Conservation (phyloP, 2,797 vertebrate species). For the Xyrichtys novacula region DNA sequence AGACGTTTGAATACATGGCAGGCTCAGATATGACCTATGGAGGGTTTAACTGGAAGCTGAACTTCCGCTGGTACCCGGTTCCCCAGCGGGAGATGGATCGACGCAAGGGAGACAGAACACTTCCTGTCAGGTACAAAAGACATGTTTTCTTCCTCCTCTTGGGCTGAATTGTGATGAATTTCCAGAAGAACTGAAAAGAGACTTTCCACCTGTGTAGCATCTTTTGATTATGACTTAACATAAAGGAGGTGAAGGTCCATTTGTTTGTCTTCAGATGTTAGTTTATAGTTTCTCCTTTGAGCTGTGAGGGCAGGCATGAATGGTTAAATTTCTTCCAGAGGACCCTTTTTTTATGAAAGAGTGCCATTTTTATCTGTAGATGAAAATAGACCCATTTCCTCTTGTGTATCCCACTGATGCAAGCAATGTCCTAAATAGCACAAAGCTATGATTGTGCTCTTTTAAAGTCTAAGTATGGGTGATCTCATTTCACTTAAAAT, state of each 20-base stretch:
- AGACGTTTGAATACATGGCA: conserved; percentile 99
- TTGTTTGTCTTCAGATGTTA: neutral
- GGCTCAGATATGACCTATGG: conserved; percentile 99
- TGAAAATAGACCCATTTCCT: conserved; percentile 55
- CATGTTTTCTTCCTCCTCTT: conserved; percentile 4
- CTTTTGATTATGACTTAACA: conserved; percentile 29
- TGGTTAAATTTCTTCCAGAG: conserved; percentile 21
- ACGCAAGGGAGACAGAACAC: conserved; percentile 95
- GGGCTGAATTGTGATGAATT: neutral
- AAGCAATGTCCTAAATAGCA: conserved; percentile 30
- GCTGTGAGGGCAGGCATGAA: conserved; percentile 7
- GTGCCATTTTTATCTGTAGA: conserved; percentile 51
- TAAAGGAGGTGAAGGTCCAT: neutral
- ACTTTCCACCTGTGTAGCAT: neutral
- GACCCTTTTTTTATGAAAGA: conserved; percentile 16
- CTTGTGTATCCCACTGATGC: conserved; percentile 30
- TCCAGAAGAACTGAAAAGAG: neutral
- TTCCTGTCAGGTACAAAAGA: conserved; percentile 89
- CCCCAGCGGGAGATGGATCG: conserved; percentile 99
- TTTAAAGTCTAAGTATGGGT: conserved; percentile 19
- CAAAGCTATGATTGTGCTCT: conserved; percentile 19
- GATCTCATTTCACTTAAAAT: conserved; percentile 35
- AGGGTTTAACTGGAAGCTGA: conserved; percentile 98
- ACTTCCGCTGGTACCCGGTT: conserved; percentile 98
- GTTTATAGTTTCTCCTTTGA: conserved; percentile 15